phyloP scores from a whole-genome alignment of 2,888 invertebrate genomes.

The Callinectes sapidus region DNA sequence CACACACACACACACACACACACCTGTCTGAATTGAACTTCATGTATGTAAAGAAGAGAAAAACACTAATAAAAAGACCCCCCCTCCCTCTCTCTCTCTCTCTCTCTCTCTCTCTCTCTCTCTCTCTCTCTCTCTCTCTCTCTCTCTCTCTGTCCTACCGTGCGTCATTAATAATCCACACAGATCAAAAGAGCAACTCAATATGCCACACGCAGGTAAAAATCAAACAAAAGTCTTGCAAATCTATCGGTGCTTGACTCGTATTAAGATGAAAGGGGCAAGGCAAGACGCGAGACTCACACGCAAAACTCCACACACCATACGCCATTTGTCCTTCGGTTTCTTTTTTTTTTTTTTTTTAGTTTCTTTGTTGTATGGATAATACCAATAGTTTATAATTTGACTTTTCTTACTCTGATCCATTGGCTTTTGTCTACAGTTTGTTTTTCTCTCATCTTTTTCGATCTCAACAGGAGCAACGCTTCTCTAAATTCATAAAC shows the following conservation, averaged over 20 bases:
- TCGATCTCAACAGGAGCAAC: too few relatives aligned
- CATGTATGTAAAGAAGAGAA: not conserved
- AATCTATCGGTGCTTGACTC: not conserved
- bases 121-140: constrained; percentile 1
- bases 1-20: constrained; percentile 13
- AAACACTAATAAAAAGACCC: too few relatives aligned
- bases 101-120: constrained; percentile 7
- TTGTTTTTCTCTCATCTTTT: too few relatives aligned
- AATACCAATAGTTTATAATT: not conserved
- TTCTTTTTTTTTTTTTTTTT: not conserved
- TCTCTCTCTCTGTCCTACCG: not conserved
- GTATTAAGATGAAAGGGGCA: not conserved
- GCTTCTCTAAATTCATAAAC: too few relatives aligned
- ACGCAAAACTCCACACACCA: not conserved
- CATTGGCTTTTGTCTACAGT: not conserved
- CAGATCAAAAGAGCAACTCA: not conserved
- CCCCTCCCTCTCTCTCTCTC: too few relatives aligned
- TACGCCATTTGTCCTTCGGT: not conserved
- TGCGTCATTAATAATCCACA: not conserved
- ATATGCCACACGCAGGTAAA: not conserved
- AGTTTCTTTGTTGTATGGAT: not conserved
- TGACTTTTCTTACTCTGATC: too few relatives aligned
- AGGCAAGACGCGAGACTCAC: not conserved
- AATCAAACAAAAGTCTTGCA: not conserved
- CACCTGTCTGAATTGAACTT: not conserved